Evolutionary conservation across 1,140 invertebrate genomes (phyloP).

Genomic region (Tetraneura akinire): DNA sequence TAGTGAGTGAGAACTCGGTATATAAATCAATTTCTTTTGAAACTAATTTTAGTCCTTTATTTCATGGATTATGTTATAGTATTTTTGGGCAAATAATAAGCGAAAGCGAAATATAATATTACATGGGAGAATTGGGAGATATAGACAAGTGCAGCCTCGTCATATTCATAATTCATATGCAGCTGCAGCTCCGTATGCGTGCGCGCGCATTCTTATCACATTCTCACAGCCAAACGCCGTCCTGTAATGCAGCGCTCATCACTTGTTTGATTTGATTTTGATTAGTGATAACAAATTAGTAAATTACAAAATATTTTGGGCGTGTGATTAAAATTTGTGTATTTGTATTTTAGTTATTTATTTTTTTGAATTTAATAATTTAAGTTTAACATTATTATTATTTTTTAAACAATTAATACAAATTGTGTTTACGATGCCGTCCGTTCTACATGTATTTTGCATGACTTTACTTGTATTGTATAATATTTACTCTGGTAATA

Average conservation of each 20-base stretch:
- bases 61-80: no score
- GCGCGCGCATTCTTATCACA: no score
- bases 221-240: no score
- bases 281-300: not conserved
- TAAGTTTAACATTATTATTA: not conserved
- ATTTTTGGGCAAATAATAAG: no score
- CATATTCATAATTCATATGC: no score
- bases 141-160: no score
- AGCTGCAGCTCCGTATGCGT: no score
- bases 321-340: slow-evolving; percentile 33
- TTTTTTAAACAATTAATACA: not conserved
- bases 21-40: no score
- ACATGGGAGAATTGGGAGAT: no score
- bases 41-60: no score
- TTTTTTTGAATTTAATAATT: not conserved
- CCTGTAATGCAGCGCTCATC: not conserved
- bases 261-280: slow-evolving; percentile 46
- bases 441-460: not conserved
- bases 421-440: not conserved
- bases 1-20: no score
- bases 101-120: no score
- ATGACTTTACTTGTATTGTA: not conserved
- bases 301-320: slow-evolving; percentile 39
- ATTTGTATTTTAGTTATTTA: not conserved
- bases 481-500: slow-evolving; percentile 40